These are phyloP conservation scores for Contarinia nasturtii DNA, from an alignment of 1,140 invertebrate species.

Conservation along the genomic window DNA sequence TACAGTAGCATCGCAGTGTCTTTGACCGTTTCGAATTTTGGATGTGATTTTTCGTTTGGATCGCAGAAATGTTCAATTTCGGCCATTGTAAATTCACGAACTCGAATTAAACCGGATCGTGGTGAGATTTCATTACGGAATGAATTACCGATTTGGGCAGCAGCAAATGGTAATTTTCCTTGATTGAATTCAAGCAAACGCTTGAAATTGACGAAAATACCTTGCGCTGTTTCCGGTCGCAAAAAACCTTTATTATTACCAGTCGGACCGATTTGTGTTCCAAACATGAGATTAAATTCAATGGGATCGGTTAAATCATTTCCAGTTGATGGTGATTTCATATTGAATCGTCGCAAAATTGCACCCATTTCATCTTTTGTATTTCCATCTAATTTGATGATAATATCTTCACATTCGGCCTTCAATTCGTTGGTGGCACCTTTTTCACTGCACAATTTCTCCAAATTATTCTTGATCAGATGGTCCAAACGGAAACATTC, in stretches of 20 bases:
- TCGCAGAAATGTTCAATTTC: constrained; percentile 99
- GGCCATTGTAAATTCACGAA: constrained; percentile 98
- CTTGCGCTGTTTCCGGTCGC: constrained; percentile 96
- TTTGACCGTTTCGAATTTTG: constrained; percentile 68
- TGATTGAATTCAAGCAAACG: constrained; percentile 93
- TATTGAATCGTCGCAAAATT: constrained; percentile 68
- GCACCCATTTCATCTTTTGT: constrained; percentile 74
- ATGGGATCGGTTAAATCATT: constrained; percentile 90
- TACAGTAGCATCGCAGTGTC: constrained; percentile 65
- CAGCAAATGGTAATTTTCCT: constrained; percentile 90
- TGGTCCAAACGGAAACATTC: constrained; percentile 97
- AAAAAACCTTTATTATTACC: constrained; percentile 86
- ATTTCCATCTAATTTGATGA: constrained; percentile 72
- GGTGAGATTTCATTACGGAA: constrained; percentile 99
- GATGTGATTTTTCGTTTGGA: constrained; percentile 69
- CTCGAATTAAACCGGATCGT: constrained; percentile 84
- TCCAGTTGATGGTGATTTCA: constrained; percentile 86
- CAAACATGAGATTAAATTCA: constrained; percentile 98
- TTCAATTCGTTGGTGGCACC: constrained; percentile 51
- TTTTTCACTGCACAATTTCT: constrained; percentile 76
- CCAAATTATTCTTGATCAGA: constrained; percentile 90
- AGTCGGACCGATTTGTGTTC: constrained; percentile 89
- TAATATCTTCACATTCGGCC: constrained; percentile 58
- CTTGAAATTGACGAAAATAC: constrained; percentile 99
- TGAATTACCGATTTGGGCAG: constrained; percentile 78